Percentiles rank a stretch among this genome's conserved stretches.
Conservation (phyloP, 2,113 vertebrate species). For the Nothoprocta perdicaria region DNA sequence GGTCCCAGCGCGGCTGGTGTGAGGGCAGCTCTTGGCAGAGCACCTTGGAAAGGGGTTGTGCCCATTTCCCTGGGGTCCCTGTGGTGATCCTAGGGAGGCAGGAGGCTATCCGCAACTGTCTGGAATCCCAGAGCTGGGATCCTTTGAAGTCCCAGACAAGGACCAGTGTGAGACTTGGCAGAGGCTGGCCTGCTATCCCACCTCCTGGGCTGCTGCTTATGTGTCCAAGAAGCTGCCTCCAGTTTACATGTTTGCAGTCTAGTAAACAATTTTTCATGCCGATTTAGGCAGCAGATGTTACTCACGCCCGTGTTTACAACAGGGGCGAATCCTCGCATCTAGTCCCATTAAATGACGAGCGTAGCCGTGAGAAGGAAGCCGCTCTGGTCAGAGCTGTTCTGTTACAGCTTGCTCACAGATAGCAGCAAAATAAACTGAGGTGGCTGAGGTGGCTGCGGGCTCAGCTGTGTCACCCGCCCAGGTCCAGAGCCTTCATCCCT, state of each 20-base stretch:
- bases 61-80: background rate
- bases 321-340: conserved; percentile 2
- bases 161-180: background rate
- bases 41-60: background rate
- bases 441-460: conserved; percentile 39
- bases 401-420: background rate
- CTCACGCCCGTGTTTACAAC: conserved; percentile 51
- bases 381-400: conserved; percentile 9
- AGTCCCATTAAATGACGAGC: conserved; percentile 8
- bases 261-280: conserved; percentile 67
- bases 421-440: conserved; percentile 55
- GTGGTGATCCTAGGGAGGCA: background rate
- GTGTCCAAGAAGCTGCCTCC: conserved; percentile 48
- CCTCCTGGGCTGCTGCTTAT: background rate
- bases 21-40: background rate
- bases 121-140: background rate
- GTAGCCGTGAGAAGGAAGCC: conserved; percentile 12
- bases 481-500: conserved; percentile 25
- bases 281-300: conserved; percentile 64
- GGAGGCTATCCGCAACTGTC: background rate
- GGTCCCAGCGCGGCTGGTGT: background rate
- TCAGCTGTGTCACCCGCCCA: conserved; percentile 31
- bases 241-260: conserved; percentile 38
- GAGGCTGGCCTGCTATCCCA: conserved; percentile 13
- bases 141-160: conserved; percentile 20